phyloP scores from a whole-genome alignment of 2,888 invertebrate species.

The Malachius bipustulatus region DNA sequence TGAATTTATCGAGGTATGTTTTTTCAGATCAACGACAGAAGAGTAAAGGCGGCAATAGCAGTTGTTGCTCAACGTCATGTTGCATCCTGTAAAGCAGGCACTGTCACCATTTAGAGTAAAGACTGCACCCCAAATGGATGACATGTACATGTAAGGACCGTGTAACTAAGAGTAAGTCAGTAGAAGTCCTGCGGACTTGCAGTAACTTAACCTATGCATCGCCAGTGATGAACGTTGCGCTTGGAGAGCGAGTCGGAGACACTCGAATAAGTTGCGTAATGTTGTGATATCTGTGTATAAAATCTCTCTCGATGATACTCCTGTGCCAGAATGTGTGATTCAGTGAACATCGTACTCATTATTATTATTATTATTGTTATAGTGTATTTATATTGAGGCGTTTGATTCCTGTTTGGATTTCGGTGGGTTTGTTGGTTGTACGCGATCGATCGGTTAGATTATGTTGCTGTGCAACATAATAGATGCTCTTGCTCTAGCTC shows the following conservation, averaged over 20 bases:
- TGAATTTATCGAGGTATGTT: too few relatives aligned
- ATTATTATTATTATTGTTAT: slow-evolving; percentile 27
- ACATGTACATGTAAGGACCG: too few relatives aligned
- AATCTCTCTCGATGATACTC: slow-evolving; percentile 33
- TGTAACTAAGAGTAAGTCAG: too few relatives aligned
- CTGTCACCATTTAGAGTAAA: slow-evolving; percentile 2
- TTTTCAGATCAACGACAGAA: slow-evolving; percentile 88
- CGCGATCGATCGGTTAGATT: too few relatives aligned
- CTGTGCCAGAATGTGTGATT: slow-evolving; percentile 36
- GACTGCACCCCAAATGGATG: not conserved
- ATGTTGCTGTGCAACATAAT: too few relatives aligned
- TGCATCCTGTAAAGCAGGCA: slow-evolving; percentile 69
- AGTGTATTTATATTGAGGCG: slow-evolving; percentile 29
- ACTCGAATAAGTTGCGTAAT: slow-evolving; percentile 31
- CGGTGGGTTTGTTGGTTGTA: too few relatives aligned
- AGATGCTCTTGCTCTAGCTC: too few relatives aligned
- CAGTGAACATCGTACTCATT: slow-evolving; percentile 24
- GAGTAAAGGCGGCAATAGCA: slow-evolving; percentile 89
- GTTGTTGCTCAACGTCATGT: slow-evolving; percentile 88
- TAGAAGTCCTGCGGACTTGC: too few relatives aligned
- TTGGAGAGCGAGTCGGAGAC: slow-evolving; percentile 15
- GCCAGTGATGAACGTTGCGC: slow-evolving; percentile 2
- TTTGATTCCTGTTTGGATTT: too few relatives aligned
- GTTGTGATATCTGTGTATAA: slow-evolving; percentile 40
- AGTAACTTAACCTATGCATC: not conserved